A percentile compares a stretch with the other conserved stretches of the same genome.
phyloP scores from a whole-genome alignment of 1,140 invertebrate genomes.

The Harlomillsia oculata region DNA sequence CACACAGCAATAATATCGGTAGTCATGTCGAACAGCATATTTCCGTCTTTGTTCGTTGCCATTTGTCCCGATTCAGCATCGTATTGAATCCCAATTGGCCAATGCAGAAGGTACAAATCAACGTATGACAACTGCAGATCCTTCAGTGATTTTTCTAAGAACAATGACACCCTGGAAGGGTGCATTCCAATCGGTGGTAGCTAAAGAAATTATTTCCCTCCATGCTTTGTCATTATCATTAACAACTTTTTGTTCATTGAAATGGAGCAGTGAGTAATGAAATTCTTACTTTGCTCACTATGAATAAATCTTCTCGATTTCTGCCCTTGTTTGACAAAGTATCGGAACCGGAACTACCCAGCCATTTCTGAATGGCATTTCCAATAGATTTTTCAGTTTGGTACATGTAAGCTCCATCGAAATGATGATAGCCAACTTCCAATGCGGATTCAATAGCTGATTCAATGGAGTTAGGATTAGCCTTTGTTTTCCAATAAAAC shows the following conservation, averaged over 20 bases:
- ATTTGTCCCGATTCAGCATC: constrained; percentile 29
- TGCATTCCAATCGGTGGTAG: constrained; percentile 37
- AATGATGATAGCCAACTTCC: constrained; percentile 38
- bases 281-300: constrained; percentile 41
- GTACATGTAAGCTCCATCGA: constrained; percentile 39
- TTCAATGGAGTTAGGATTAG: no score
- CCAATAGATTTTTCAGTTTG: constrained; percentile 40
- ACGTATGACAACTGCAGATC: constrained; percentile 40
- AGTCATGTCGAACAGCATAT: constrained; percentile 20
- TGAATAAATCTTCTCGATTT: constrained; percentile 42
- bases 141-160: constrained; percentile 39
- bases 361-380: no score
- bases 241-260: no score
- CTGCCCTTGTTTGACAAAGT: no score
- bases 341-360: no score
- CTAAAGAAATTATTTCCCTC: constrained; percentile 32
- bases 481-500: no score
- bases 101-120: constrained; percentile 60
- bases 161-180: constrained; percentile 41
- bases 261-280: no score
- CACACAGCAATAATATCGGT: no score
- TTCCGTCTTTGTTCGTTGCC: constrained; percentile 26
- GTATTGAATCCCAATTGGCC: constrained; percentile 57
- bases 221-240: no score
- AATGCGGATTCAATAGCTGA: constrained; percentile 37